Percentiles rank a stretch among this genome's conserved stretches.
These are phyloP conservation scores for Listrodromus nycthemerus DNA, from an alignment of 2,888 invertebrate species.

Conservation along the genomic window DNA sequence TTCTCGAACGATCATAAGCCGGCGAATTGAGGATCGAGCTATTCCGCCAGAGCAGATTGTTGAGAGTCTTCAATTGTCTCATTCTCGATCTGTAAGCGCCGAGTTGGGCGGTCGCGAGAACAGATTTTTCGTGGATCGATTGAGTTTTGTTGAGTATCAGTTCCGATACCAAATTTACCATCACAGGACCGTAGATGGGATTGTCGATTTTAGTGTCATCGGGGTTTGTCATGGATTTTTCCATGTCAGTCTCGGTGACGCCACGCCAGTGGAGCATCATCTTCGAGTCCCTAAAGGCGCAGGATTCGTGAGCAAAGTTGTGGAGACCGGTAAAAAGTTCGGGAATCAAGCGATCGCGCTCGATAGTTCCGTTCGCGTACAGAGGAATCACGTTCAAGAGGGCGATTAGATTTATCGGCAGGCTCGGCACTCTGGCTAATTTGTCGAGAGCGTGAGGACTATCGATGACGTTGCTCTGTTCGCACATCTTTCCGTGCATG, in stretches of 20 bases:
- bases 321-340: conserved; percentile 72
- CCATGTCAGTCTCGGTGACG: conserved; percentile 45
- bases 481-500: conserved; percentile 72
- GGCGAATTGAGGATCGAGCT: conserved; percentile 85
- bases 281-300: conserved; percentile 70
- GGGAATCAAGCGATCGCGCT: conserved; percentile 69
- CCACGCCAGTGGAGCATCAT: conserved; percentile 72
- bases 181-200: conserved; percentile 68
- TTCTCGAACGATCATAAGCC: conserved; percentile 82
- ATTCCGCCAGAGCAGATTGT: conserved; percentile 88
- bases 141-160: conserved; percentile 71
- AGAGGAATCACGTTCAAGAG: conserved; percentile 71
- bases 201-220: conserved; percentile 10
- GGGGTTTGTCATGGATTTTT: conserved; percentile 35
- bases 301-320: conserved; percentile 72
- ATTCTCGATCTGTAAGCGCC: conserved; percentile 85
- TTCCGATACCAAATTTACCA: conserved; percentile 73
- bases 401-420: conserved; percentile 76
- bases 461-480: conserved; percentile 42
- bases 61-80: conserved; percentile 85
- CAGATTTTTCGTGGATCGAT: conserved; percentile 60
- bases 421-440: conserved; percentile 75
- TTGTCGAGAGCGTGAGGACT: conserved; percentile 52
- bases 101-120: conserved; percentile 83
- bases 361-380: conserved; percentile 34